Evolutionary conservation across 2,113 vertebrate species (phyloP).

Genomic region (Dryoscopus gambensis): DNA sequence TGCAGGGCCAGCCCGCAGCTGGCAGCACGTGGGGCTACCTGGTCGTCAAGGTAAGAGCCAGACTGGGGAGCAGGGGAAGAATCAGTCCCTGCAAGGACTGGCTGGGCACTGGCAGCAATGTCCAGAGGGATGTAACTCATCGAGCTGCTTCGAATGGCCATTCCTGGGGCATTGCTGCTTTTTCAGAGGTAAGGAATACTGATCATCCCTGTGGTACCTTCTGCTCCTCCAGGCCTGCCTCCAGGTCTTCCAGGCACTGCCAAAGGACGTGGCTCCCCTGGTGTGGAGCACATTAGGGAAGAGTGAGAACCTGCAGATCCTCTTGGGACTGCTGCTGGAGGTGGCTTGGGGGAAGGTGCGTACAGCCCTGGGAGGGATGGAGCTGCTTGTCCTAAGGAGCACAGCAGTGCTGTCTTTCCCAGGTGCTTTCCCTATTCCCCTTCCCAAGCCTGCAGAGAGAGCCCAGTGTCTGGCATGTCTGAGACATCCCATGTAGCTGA

Average conservation of each 20-base stretch:
- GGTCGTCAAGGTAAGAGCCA: conserved; percentile 76
- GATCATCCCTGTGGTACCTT: background rate
- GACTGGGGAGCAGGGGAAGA: accelerated
- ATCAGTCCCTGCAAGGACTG: background rate
- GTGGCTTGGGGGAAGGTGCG: conserved; percentile 75
- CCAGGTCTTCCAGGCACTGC: conserved; percentile 81
- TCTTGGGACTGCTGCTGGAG: conserved; percentile 78
- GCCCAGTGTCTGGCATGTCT: background rate
- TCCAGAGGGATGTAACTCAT: background rate
- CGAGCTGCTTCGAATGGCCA: accelerated
- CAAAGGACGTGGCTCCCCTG: conserved; percentile 66
- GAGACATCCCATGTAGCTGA: background rate
- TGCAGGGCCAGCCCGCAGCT: conserved; percentile 55
- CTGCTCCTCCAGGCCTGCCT: conserved; percentile 77
- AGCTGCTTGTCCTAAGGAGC: background rate
- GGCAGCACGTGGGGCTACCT: conserved; percentile 65
- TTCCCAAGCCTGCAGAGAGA: background rate
- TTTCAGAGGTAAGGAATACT: background rate
- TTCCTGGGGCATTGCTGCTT: background rate
- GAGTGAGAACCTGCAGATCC: conserved; percentile 52
- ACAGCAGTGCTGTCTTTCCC: background rate
- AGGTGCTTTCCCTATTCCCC: background rate
- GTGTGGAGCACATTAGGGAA: conserved; percentile 59
- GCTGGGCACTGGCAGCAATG: accelerated
- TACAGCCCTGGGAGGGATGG: background rate